phyloP scores from a whole-genome alignment of 2,113 vertebrate genomes.

The Rhinogobius similis region DNA sequence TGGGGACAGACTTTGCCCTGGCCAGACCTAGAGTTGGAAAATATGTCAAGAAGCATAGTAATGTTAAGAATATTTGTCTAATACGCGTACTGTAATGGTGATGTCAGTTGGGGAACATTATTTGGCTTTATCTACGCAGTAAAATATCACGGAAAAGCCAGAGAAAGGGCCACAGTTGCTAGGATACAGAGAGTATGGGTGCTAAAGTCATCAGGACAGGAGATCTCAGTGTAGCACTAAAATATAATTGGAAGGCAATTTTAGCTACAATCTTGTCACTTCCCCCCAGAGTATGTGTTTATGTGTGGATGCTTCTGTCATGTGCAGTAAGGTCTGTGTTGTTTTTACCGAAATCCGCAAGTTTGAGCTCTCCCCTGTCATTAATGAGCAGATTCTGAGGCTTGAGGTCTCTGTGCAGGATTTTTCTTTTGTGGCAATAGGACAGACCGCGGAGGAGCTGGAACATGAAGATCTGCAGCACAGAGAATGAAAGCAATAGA shows the following conservation, averaged over 20 bases:
- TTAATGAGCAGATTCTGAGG: conserved; percentile 98
- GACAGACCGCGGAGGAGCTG: conserved; percentile 93
- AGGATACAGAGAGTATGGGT: conserved; percentile 60
- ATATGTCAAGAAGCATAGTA: not conserved
- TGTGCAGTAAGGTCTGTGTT: not conserved
- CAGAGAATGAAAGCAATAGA: not conserved
- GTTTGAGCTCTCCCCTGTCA: conserved; percentile 91
- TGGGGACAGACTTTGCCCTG: conserved; percentile 94
- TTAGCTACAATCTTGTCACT: not conserved
- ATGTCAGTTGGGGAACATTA: not conserved
- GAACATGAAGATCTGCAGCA: conserved; percentile 93
- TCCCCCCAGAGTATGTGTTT: conserved; percentile 2
- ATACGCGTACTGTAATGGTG: not conserved
- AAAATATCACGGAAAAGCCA: conserved; percentile 26
- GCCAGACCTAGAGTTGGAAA: conserved; percentile 82
- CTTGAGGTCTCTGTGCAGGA: conserved; percentile 95
- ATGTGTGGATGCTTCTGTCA: not conserved
- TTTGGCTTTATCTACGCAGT: conserved; percentile 21
- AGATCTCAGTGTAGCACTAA: conserved; percentile 33
- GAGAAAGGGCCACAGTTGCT: conserved; percentile 58
- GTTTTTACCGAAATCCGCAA: conserved; percentile 90
- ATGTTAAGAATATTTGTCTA: not conserved
- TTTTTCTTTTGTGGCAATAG: conserved; percentile 93
- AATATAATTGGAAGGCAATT: conserved; percentile 33
- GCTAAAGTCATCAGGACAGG: conserved; percentile 41